Base-by-base conservation (phyloP, 1,140 invertebrate species). In the Drosophila rufa region DNA sequence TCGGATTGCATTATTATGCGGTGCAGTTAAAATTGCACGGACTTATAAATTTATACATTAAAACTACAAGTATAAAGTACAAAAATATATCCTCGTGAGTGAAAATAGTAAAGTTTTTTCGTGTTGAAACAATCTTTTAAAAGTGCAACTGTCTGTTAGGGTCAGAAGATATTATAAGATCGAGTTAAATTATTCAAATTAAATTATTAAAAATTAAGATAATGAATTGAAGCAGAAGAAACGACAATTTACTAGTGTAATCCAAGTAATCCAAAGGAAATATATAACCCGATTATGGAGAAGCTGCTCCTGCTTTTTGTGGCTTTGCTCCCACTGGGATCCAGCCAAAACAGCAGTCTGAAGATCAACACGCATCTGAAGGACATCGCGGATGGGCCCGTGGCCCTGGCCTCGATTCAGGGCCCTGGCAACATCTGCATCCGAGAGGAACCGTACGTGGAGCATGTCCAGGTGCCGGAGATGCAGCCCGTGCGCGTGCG, bases 401-500 rank as follows among this genome's bases (percentile, higher is more conserved):
- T 87, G 60, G 69, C 57, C 7, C 30, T 83, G 66, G 58, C 83
- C 12, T 80, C 84, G 0, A 83, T 89, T 36, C 84, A 83, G 64
- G 60, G 64, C 0, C 60, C 59, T 5, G 87, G 78, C 9, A 92
- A 92, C 22, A 82, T 92, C 25, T 92, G 92, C 47, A 86, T 78
- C 14, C 75, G 86, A 40, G 90, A 93, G 62, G 74, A 94, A 92
- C 76, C 95, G 93, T 90, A 92, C 93, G 94, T 42, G 94, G 94
- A 67, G 93, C 93, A 82, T 90, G 93, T 62, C 93, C 93, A 73
- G 90, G 93, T 64, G 94, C 94, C 90, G 93, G 94, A 51, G 94
- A 94, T 91, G 64, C 94, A 94, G 53, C 95, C 95, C 33, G 94
- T 95, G 75, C 94, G 94, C 3, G 94, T 96, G 17, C 94, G 95